A percentile compares a stretch with the other conserved stretches of the same genome.
Evolutionary conservation across 1,140 invertebrate genomes (phyloP).

Genomic region (Venturia canescens): DNA sequence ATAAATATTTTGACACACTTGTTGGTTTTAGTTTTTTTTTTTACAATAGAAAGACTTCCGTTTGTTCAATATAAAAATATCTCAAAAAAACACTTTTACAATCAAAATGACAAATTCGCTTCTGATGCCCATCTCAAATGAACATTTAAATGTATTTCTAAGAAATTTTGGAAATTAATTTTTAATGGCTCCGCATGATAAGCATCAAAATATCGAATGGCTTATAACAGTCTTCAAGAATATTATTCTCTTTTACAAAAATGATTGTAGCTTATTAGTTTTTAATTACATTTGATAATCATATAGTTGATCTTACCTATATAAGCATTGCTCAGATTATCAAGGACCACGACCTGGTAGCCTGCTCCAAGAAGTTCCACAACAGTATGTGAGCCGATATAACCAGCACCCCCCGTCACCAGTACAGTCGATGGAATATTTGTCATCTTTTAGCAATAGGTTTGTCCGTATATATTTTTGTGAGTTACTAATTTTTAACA

Average conservation of each 20-base stretch:
- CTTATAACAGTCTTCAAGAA: no score
- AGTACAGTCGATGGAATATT: constrained; percentile 52
- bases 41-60: no score
- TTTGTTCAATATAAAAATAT: no score
- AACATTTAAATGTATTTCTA: no score
- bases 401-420: constrained; percentile 96
- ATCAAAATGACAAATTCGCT: no score
- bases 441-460: constrained; percentile 39
- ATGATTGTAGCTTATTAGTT: no score
- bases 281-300: no score
- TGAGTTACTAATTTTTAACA: not conserved
- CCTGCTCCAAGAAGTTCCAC: constrained; percentile 90
- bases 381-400: constrained; percentile 95
- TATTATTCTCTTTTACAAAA: no score
- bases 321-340: constrained; percentile 87
- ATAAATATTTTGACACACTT: not conserved
- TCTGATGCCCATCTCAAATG: not conserved
- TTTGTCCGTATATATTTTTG: constrained; percentile 14
- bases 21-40: no score
- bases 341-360: constrained; percentile 89
- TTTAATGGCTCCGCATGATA: not conserved
- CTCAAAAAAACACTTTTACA: no score
- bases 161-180: not conserved
- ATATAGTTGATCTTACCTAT: constrained; percentile 64
- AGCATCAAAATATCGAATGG: no score